Evolutionary conservation across 2,888 invertebrate species (phyloP).

Genomic region (Saturnia japonica): DNA sequence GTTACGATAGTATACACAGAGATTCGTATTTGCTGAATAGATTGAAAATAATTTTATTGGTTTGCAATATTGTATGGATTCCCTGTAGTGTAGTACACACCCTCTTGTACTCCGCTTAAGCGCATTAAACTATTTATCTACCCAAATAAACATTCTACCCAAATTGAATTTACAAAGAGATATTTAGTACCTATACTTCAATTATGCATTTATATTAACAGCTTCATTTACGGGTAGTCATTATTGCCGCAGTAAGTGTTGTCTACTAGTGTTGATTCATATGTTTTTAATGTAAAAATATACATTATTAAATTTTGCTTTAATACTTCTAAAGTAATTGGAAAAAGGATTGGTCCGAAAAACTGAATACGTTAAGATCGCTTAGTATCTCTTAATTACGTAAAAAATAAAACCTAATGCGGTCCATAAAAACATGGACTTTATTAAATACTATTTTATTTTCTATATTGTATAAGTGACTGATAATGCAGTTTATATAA

Average conservation of each 20-base stretch:
- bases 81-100: conserved; percentile 61
- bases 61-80: conserved; percentile 60
- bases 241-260: background rate
- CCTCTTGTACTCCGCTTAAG: conserved; percentile 54
- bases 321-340: background rate
- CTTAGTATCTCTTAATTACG: background rate
- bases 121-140: conserved; percentile 35
- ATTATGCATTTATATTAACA: background rate
- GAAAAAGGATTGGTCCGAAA: too few species aligned
- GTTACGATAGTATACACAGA: background rate
- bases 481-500: conserved; percentile 1
- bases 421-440: background rate
- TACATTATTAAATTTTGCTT: background rate
- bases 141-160: conserved; percentile 41
- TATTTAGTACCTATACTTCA: background rate
- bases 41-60: conserved; percentile 68
- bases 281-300: background rate
- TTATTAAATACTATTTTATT: background rate
- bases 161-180: conserved; percentile 15
- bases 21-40: conserved; percentile 39
- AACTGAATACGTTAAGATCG: background rate
- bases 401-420: background rate
- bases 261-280: background rate
- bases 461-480: background rate
- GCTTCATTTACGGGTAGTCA: background rate